phyloP scores from a whole-genome alignment of 2,113 vertebrate genomes.

The Lagenorhynchus albirostris region DNA sequence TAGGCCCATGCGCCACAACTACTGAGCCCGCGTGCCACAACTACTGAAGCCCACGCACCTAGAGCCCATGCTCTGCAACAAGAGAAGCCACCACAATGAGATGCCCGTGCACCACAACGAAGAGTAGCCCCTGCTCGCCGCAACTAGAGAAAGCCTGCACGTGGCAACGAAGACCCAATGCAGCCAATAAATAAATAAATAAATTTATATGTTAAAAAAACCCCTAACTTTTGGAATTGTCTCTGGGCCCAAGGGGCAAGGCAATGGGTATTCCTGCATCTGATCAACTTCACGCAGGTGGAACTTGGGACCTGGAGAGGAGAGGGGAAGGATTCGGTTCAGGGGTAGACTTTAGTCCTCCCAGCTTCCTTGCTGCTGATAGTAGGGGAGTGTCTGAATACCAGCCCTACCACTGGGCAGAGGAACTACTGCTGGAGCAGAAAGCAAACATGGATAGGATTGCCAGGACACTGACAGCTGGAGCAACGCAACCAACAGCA shows the following conservation, averaged over 20 bases:
- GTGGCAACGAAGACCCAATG: too few relatives aligned
- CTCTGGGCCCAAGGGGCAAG: not conserved
- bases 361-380: not conserved
- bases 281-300: not conserved
- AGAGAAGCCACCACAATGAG: too few relatives aligned
- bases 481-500: not conserved
- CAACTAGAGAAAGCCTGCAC: too few relatives aligned
- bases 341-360: not conserved
- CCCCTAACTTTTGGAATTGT: rapidly evolving
- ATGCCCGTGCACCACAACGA: too few relatives aligned
- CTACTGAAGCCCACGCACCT: too few relatives aligned
- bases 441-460: not conserved
- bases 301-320: not conserved
- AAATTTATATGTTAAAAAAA: too few relatives aligned
- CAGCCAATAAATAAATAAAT: too few relatives aligned
- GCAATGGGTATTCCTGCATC: not conserved
- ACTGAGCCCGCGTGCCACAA: too few relatives aligned
- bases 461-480: not conserved
- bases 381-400: not conserved
- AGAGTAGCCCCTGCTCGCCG: too few relatives aligned
- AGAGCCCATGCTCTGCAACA: too few relatives aligned
- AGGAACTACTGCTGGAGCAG: not conserved
- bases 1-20: too few relatives aligned
- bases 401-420: not conserved
- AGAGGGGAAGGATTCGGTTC: not conserved